These are phyloP conservation scores for Hydropsyche tenuis DNA, from an alignment of 1,140 invertebrate species.

Conservation along the genomic window DNA sequence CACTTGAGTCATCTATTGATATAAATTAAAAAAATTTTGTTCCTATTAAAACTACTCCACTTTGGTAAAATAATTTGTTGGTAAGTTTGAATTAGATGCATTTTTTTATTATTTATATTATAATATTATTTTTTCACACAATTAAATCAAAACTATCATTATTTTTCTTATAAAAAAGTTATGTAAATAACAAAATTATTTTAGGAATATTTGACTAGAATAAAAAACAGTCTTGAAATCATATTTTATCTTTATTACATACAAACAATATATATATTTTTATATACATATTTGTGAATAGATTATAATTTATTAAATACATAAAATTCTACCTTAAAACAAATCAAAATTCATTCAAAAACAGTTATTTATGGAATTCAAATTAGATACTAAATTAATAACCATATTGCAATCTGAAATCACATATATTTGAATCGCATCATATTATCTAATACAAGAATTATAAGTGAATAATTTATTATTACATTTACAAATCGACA, in stretches of 20 bases:
- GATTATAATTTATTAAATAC: conserved; percentile 12
- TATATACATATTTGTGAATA: conserved; percentile 7
- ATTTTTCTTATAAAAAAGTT: neutral
- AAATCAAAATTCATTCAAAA: conserved; percentile 5
- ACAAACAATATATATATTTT: conserved; percentile 28
- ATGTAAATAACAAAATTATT: neutral
- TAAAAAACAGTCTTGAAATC: neutral
- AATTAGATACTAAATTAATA: neutral
- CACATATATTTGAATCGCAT: neutral
- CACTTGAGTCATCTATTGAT: too few relatives aligned
- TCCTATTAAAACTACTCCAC: too few relatives aligned
- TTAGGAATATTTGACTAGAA: neutral
- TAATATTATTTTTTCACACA: too few relatives aligned
- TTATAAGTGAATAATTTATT: too few relatives aligned
- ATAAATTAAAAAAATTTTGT: too few relatives aligned
- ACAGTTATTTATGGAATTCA: neutral
- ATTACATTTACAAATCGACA: too few relatives aligned
- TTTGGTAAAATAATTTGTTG: too few relatives aligned
- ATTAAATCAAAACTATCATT: too few relatives aligned
- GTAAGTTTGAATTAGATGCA: too few relatives aligned
- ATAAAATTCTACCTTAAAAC: conserved; percentile 12
- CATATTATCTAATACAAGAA: neutral
- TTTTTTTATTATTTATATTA: too few relatives aligned
- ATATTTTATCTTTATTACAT: conserved; percentile 7
- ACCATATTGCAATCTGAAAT: conserved; percentile 4